Base-by-base conservation (phyloP, 2,888 invertebrate species). In the Tachina grossa region DNA sequence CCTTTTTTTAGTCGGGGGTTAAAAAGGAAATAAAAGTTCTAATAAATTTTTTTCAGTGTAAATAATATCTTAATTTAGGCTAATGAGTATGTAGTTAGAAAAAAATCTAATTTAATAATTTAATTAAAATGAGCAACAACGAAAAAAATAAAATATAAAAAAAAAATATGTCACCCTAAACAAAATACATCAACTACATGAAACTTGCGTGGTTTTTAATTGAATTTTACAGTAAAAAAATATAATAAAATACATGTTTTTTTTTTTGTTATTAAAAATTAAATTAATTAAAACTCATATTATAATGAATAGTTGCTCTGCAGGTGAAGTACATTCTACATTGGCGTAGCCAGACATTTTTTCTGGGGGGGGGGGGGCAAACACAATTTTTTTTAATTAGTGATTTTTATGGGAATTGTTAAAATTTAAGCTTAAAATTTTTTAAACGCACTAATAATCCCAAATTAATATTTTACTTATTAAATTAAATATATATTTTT, bases 81-180 rank as follows among this genome's bases (percentile, higher is more conserved):
- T 39, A 14, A 61, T 61, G 1, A 10, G 14, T n/a, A 9, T 31
- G 9, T 19, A 49, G 4, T n/a, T n/a, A n/a, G 31, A 47, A 49
- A 45, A 43, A 61, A 57, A 57, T 11, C 9, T 72, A 16, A 72
- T 72, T 72, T 45, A 63, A 59, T 74, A 61, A 74, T 61, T 51
- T 47, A 74, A 74, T 74, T 74, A 49, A 39, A 31, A 22, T 43
- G 11, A 14, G 65, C 41, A 16, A 39, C 31, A 6, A 5, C 39
- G 10, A 59, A 16, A 59, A 9, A 41, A 39, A n/a, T 31, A 31
- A 31, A 2, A 22, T 22, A 14, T 8, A 65, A 63, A 63, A 13
- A 65, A 63, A 63, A 13, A 63, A 43, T 13, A 45, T 63, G 41
- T 13, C 49, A 13, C 31, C 16, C 39, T 31, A 47, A 47, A 16